These are phyloP conservation scores for Eira barbara DNA, from an alignment of 2,113 vertebrate genomes.

Conservation along the genomic window DNA sequence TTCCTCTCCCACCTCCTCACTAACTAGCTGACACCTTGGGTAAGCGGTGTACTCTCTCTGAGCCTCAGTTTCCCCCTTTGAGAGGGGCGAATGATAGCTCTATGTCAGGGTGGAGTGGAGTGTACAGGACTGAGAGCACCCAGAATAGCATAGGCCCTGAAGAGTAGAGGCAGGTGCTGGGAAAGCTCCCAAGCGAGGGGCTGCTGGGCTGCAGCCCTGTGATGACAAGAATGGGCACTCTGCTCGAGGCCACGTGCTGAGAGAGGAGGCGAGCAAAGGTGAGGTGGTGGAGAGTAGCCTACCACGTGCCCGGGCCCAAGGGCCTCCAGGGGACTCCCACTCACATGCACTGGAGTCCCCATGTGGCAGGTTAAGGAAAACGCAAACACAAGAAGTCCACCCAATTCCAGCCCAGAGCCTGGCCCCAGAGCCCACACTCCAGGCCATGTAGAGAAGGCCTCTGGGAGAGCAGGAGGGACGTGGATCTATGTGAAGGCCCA, in stretches of 20 bases:
- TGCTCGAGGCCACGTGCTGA: not conserved
- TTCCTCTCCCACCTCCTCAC: not conserved
- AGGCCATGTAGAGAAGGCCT: not conserved
- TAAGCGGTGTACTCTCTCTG: not conserved
- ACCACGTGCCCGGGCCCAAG: accelerated
- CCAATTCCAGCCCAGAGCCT: not conserved
- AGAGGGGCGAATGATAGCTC: not conserved
- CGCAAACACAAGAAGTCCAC: not conserved
- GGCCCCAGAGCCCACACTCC: not conserved
- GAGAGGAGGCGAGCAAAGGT: not conserved
- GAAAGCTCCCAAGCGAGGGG: not conserved
- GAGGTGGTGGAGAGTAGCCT: not conserved
- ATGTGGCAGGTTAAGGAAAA: not conserved
- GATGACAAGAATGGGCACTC: not conserved
- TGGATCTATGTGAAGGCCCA: not conserved
- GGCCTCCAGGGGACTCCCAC: not conserved
- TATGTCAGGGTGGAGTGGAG: not conserved
- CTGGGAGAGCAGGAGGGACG: not conserved
- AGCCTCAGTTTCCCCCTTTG: not conserved
- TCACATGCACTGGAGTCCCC: not conserved
- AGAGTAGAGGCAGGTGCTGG: not conserved
- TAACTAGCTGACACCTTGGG: not conserved
- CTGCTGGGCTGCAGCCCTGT: not conserved
- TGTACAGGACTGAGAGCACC: not conserved
- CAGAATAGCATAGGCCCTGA: not conserved